Percentiles rank a stretch among this genome's conserved stretches.
These are phyloP conservation scores for Protonemura montana DNA, from an alignment of 2,888 invertebrate species.

Conservation along the genomic window DNA sequence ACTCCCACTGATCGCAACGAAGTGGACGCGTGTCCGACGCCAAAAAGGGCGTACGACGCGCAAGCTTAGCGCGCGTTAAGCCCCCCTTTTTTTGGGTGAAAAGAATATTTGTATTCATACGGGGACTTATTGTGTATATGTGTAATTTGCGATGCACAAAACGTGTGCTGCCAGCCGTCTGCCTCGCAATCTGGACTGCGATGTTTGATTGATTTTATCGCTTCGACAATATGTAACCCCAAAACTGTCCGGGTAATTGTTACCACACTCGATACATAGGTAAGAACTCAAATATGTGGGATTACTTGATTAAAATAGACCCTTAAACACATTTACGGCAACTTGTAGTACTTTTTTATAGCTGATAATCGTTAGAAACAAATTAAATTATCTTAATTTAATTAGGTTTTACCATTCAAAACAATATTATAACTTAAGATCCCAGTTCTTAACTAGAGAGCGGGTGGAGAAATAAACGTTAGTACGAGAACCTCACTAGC, in stretches of 20 bases:
- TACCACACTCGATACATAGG: background rate
- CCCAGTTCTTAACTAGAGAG: too few relatives aligned
- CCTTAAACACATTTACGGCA: background rate
- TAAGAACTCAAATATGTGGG: background rate
- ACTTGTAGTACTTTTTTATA: too few relatives aligned
- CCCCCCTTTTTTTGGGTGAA: conserved; percentile 34
- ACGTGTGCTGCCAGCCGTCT: background rate
- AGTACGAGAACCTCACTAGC: too few relatives aligned
- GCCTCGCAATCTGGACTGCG: background rate
- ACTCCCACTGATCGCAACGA: background rate
- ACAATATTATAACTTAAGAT: too few relatives aligned
- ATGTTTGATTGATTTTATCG: conserved; percentile 32
- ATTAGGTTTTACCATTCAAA: too few relatives aligned
- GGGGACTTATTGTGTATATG: conserved; percentile 38
- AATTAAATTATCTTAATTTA: too few relatives aligned
- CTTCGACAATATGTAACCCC: background rate
- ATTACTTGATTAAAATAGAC: background rate
- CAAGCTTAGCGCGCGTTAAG: background rate
- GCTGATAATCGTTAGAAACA: too few relatives aligned
- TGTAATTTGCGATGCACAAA: conserved; percentile 37
- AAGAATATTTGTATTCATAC: conserved; percentile 42
- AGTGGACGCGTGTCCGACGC: background rate
- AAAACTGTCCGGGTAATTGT: background rate
- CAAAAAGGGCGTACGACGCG: conserved; percentile 18
- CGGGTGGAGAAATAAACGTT: too few relatives aligned